A percentile compares a stretch with the other conserved stretches of the same genome.
phyloP scores from a whole-genome alignment of 2,797 vertebrate species.

The Sphenopsis melanotis region DNA sequence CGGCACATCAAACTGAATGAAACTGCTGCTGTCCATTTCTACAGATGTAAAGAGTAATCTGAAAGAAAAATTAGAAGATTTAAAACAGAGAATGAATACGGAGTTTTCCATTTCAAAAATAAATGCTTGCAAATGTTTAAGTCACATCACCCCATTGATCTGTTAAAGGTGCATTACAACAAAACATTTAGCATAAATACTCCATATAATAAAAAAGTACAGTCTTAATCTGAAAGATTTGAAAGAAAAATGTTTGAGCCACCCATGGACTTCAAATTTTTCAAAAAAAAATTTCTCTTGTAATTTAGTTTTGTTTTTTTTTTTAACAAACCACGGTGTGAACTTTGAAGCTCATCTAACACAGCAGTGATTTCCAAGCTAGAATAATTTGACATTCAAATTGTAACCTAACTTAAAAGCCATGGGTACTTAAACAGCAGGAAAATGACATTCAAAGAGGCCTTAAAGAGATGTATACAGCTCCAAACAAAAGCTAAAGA shows the following conservation, averaged over 20 bases:
- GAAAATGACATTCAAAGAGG: not conserved
- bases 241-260: not conserved
- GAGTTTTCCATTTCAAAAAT: not conserved
- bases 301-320: not conserved
- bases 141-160: not conserved
- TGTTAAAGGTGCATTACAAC: not conserved
- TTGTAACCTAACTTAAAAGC: not conserved
- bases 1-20: constrained; percentile 98
- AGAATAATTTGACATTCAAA: not conserved
- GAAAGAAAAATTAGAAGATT: constrained; percentile 52
- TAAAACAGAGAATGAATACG: not conserved
- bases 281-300: not conserved
- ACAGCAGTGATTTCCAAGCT: not conserved
- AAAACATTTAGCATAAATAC: not conserved
- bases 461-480: not conserved
- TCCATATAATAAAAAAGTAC: not conserved
- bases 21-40: constrained; percentile 97
- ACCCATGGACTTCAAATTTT: not conserved
- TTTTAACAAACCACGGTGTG: not conserved
- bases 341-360: not conserved
- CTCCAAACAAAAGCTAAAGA: not conserved
- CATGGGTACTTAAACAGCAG: not conserved
- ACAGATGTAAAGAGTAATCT: constrained; percentile 72
- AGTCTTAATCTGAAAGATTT: not conserved
- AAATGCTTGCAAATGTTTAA: not conserved